Percentiles rank a stretch among this genome's conserved stretches.
Conservation (phyloP, 2,888 invertebrate genomes). For the Spodoptera littoralis region DNA sequence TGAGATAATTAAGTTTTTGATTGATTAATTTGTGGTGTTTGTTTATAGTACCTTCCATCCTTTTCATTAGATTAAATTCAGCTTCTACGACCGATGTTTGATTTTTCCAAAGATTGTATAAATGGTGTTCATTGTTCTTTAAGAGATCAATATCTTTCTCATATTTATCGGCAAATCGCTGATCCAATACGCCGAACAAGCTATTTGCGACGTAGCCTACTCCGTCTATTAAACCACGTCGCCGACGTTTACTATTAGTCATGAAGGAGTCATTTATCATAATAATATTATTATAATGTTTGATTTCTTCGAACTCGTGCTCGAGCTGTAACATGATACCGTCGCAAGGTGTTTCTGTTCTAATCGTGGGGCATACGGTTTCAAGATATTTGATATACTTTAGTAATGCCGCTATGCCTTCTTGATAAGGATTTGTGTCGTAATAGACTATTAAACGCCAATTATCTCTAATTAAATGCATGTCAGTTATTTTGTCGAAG, state of each 20-base stretch:
- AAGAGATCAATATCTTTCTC: conserved; percentile 9
- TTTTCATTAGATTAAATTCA: conserved; percentile 19
- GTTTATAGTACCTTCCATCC: conserved; percentile 6
- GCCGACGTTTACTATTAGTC: conserved; percentile 2
- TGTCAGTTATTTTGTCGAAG: conserved; percentile 11
- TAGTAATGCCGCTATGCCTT: conserved; percentile 6
- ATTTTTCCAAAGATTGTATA: conserved; percentile 18
- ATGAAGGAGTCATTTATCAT: conserved; percentile 15
- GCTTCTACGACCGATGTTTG: conserved; percentile 21
- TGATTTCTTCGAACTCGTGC: conserved; percentile 8
- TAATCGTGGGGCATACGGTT: conserved; percentile 9
- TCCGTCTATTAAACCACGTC: conserved; percentile 11
- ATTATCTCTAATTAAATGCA: conserved; percentile 10
- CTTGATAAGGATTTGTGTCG: conserved; percentile 11
- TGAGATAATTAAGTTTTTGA: conserved; percentile 3
- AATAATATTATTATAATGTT: conserved; percentile 13
- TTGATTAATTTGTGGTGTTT: conserved; percentile 14
- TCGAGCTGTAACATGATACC: conserved; percentile 8
- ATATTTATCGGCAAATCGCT: conserved; percentile 17
- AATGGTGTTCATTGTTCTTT: conserved; percentile 10
- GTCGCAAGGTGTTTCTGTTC: conserved; percentile 14
- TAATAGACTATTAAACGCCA: conserved; percentile 22
- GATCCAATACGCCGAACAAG: conserved; percentile 11
- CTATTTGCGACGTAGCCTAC: conserved; percentile 14
- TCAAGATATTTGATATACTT: conserved; percentile 14